phyloP scores from a whole-genome alignment of 2,888 invertebrate genomes.

The Lithodes maja region DNA sequence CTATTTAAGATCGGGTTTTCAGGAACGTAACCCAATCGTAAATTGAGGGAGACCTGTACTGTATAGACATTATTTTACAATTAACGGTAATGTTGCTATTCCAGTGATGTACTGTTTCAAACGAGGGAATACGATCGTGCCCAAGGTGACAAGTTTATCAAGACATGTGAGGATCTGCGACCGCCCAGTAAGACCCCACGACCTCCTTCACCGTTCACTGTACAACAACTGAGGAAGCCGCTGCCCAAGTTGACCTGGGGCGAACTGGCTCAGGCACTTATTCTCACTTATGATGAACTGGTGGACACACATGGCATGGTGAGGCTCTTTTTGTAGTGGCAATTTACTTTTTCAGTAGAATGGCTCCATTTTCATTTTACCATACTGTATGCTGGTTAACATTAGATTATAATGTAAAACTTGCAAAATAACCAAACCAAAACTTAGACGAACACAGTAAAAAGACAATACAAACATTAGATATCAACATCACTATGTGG shows the following conservation, averaged over 20 bases:
- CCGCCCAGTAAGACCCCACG: conserved; percentile 47
- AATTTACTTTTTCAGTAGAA: no score
- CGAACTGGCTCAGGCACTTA: conserved; percentile 47
- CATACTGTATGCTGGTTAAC: no score
- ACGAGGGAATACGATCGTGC: conserved; percentile 49
- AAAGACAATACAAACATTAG: no score
- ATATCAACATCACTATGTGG: no score
- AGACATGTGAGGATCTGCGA: conserved; percentile 58
- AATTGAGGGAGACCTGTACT: no score
- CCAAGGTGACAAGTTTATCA: conserved; percentile 64
- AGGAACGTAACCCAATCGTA: no score
- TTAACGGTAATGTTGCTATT: not conserved
- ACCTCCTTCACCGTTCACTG: conserved; percentile 22
- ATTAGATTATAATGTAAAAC: no score
- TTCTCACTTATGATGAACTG: conserved; percentile 55
- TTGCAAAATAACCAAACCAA: no score
- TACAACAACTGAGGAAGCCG: conserved; percentile 35
- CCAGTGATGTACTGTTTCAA: conserved; percentile 60
- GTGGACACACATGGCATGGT: conserved; percentile 57
- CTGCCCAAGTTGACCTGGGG: conserved; percentile 52
- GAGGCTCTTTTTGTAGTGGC: not conserved
- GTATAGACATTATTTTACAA: no score
- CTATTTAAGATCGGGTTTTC: no score
- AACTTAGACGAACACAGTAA: no score
- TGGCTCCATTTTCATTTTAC: no score